A percentile compares a stretch with the other conserved stretches of the same genome.
Evolutionary conservation across 2,113 vertebrate species (phyloP).

Genomic region (Thamnophis sirtalis): DNA sequence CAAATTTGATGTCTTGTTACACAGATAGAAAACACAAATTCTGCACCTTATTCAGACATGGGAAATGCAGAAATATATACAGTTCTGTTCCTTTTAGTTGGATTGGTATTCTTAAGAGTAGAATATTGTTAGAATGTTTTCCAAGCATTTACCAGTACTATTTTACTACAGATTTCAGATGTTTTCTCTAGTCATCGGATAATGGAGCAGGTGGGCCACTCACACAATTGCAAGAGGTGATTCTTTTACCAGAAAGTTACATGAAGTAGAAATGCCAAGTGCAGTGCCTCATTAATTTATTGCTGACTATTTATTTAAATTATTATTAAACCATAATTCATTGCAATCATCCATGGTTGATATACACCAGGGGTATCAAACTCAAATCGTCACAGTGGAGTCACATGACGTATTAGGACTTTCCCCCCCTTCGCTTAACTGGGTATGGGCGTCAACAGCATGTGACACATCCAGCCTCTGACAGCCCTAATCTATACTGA

Average conservation of each 20-base stretch:
- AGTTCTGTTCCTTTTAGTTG: background rate
- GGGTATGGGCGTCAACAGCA: no score
- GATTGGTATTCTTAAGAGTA: background rate
- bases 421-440: no score
- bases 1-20: rapidly evolving
- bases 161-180: background rate
- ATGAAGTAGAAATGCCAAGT: background rate
- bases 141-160: background rate
- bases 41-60: background rate
- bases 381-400: no score
- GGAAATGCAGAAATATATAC: background rate
- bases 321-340: background rate
- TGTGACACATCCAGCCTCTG: no score
- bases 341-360: background rate
- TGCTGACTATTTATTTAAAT: background rate
- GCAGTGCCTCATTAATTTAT: background rate
- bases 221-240: background rate
- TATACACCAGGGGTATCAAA: no score
- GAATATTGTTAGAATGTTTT: background rate
- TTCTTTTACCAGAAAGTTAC: background rate
- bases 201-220: background rate
- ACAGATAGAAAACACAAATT: background rate
- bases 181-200: constrained; percentile 9
- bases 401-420: no score
- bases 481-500: no score